Base-by-base conservation (phyloP, 2,797 vertebrate genomes). In the Bufotes viridis region DNA sequence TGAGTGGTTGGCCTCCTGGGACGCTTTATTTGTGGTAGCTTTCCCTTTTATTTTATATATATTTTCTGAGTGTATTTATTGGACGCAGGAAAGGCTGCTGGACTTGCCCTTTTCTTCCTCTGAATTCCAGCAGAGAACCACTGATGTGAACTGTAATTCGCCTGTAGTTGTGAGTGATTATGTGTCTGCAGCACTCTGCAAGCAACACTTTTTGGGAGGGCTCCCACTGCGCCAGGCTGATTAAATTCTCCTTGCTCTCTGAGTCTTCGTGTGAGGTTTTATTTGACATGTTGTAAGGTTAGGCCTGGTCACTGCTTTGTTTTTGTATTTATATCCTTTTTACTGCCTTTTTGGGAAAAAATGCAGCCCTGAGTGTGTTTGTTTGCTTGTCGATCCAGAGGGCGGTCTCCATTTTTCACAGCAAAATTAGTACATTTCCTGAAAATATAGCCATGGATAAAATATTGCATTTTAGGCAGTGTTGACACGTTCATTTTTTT, bases 231-330 rank as follows among this genome's bases (percentile, higher is more conserved):
- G 93, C 85, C 85, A 67, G 76, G 69, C 70, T 90, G 91, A 91
- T 91, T 90, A 90, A 88, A 90, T 92, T 91, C 90, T 83, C 72
- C 70, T 90, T 53, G 90, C 87, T 92, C 93, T 93, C 88, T 65
- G 86, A 87, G 76, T 29, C 55, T 58, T 88, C 18, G 51, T 85
- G 76, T 89, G 74, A 84, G 61, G 18, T 74, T 88, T 89, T 88
- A 86, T 89, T 88, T 85, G 83, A 78, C 90, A 86, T 90, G 88
- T 91, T 91, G 60, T 87, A 42, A 17, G 81, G 87, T 86, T 85
- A 84, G 24, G n/a, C 87, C 76, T 88, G 87, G 74, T 78, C 0
- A 34, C 24, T 0, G 7, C 26, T 69, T 86, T 57, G 80, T 90
- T 76, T 51, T 4, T 76, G 24, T 24, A 53, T 76, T 76, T 24